Evolutionary conservation across 2,797 vertebrate species (phyloP).

Genomic region (Notamacropus eugenii): DNA sequence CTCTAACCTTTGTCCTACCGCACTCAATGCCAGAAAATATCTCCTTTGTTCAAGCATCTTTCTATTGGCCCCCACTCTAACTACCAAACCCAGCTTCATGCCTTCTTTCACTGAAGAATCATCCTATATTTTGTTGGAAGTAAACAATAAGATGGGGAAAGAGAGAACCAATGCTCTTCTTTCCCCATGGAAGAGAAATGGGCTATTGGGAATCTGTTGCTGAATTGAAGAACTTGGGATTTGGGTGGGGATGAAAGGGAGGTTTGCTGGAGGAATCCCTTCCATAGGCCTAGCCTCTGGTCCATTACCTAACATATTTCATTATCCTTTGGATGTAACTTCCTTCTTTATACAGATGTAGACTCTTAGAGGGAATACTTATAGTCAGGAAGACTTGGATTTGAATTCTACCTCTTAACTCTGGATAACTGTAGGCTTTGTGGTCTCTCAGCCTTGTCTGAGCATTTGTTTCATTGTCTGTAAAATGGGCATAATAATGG

Average conservation of each 20-base stretch:
- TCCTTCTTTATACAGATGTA: neutral
- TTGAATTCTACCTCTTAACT: neutral
- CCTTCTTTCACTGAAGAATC: slow-evolving; percentile 74
- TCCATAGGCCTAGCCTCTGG: neutral
- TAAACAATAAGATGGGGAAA: slow-evolving; percentile 64
- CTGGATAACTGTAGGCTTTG: neutral
- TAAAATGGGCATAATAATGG: neutral
- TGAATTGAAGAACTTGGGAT: slow-evolving; percentile 63
- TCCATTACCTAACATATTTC: neutral
- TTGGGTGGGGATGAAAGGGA: neutral
- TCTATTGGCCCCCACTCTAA: slow-evolving; percentile 63
- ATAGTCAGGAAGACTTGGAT: neutral
- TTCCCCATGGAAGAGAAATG: neutral
- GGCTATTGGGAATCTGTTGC: slow-evolving; percentile 58
- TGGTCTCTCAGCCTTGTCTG: neutral
- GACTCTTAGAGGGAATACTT: neutral
- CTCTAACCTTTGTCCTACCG: slow-evolving; percentile 72
- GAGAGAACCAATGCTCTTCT: slow-evolving; percentile 30
- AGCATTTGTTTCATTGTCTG: neutral
- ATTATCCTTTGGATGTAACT: neutral
- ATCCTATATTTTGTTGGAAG: slow-evolving; percentile 76
- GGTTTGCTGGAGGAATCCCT: slow-evolving; percentile 42
- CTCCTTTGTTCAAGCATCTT: slow-evolving; percentile 73
- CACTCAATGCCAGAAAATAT: slow-evolving; percentile 68
- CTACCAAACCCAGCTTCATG: slow-evolving; percentile 49